phyloP scores from a whole-genome alignment of 2,888 invertebrate genomes.

The Geotrupes spiniger region DNA sequence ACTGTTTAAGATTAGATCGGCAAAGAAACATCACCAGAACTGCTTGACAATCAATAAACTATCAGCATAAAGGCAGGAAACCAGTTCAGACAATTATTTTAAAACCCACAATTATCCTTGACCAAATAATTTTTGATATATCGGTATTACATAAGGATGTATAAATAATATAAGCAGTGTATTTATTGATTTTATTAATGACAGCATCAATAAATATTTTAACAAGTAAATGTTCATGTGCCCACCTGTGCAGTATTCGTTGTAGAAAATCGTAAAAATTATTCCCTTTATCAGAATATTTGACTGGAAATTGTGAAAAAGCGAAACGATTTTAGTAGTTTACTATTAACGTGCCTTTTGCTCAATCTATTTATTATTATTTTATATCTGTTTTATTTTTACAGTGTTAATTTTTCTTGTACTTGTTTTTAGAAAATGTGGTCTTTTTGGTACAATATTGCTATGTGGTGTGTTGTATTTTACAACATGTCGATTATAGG shows the following conservation, averaged over 20 bases:
- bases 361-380: conserved; percentile 17
- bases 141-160: too few relatives aligned
- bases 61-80: too few relatives aligned
- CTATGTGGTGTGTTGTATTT: not conserved
- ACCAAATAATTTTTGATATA: too few relatives aligned
- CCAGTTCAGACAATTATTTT: too few relatives aligned
- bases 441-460: not conserved
- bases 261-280: conserved; percentile 16
- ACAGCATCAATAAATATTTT: not conserved
- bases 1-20: too few relatives aligned
- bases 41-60: too few relatives aligned
- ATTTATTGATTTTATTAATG: too few relatives aligned
- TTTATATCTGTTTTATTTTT: conserved; percentile 3
- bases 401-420: not conserved
- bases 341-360: conserved; percentile 20
- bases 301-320: conserved; percentile 3
- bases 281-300: conserved; percentile 7
- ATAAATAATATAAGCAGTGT: too few relatives aligned
- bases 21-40: too few relatives aligned
- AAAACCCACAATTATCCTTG: too few relatives aligned
- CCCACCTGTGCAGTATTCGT: conserved; percentile 24
- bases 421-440: too few relatives aligned
- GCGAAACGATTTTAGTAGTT: conserved; percentile 11
- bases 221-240: too few relatives aligned
- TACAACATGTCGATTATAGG: not conserved